Percentiles rank a stretch among this genome's conserved stretches.
phyloP scores from a whole-genome alignment of 2,888 invertebrate genomes.

The Brenthis hecate region DNA sequence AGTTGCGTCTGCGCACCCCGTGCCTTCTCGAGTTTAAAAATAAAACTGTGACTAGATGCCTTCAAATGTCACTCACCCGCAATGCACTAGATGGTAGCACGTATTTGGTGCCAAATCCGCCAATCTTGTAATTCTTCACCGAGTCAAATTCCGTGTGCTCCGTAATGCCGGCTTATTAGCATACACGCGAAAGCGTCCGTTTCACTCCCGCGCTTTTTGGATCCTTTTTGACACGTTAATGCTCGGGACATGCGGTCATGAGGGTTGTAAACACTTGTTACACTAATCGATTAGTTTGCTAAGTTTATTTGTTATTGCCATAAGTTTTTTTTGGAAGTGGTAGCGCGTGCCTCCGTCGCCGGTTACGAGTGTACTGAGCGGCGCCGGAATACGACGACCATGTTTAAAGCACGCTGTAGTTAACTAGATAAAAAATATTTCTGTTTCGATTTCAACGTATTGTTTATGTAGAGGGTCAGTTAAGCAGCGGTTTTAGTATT shows the following conservation, averaged over 20 bases:
- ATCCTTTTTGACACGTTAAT: constrained; percentile 46
- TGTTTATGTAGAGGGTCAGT: constrained; percentile 51
- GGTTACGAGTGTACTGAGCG: constrained; percentile 70
- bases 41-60: constrained; percentile 63
- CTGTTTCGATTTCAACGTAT: constrained; percentile 60
- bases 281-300: constrained; percentile 26
- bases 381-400: constrained; percentile 60
- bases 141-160: constrained; percentile 61
- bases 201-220: constrained; percentile 58
- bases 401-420: constrained; percentile 72
- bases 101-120: constrained; percentile 59
- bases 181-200: constrained; percentile 58
- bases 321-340: constrained; percentile 40
- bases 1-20: constrained; percentile 68
- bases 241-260: constrained; percentile 39
- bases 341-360: constrained; percentile 64
- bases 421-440: constrained; percentile 61
- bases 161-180: constrained; percentile 59
- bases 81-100: constrained; percentile 52
- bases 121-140: constrained; percentile 64
- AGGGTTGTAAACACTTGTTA: constrained; percentile 34
- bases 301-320: constrained; percentile 34
- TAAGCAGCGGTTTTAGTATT: constrained; percentile 22
- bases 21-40: constrained; percentile 65
- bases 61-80: constrained; percentile 73